Percentiles rank a stretch among this genome's conserved stretches.
These are phyloP conservation scores for Ganaspis brasiliensis DNA, from an alignment of 2,888 invertebrate species.

Conservation along the genomic window DNA sequence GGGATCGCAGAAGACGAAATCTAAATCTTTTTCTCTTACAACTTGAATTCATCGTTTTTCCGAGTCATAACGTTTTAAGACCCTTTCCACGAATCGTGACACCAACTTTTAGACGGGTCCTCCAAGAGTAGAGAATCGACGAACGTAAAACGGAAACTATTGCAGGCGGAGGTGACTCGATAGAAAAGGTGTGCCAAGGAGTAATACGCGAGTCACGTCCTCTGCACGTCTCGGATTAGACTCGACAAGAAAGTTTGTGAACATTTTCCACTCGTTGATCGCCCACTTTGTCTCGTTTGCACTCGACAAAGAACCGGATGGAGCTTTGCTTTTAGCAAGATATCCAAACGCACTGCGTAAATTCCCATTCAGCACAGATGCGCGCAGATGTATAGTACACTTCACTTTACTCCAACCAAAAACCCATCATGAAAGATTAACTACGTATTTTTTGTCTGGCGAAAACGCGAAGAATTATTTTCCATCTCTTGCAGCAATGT, in stretches of 20 bases:
- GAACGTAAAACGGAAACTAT: constrained; percentile 30
- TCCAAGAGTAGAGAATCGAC: constrained; percentile 14
- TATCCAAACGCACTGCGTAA: constrained; percentile 25
- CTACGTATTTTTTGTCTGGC: background rate
- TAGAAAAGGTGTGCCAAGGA: constrained; percentile 33
- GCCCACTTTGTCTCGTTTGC: constrained; percentile 41
- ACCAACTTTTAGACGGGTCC: background rate
- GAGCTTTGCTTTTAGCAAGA: constrained; percentile 40
- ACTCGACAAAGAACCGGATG: constrained; percentile 7
- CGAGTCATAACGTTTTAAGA: constrained; percentile 33
- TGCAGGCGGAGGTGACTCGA: constrained; percentile 8
- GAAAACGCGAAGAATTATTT: background rate
- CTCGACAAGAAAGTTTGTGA: constrained; percentile 41
- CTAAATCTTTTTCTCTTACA: constrained; percentile 25
- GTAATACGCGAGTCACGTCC: constrained; percentile 47
- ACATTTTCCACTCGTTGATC: constrained; percentile 44
- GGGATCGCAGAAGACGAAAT: background rate
- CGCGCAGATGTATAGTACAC: background rate
- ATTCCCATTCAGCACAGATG: constrained; percentile 9
- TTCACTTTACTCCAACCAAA: background rate
- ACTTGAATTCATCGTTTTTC: constrained; percentile 26
- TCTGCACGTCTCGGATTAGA: constrained; percentile 41
- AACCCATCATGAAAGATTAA: constrained; percentile 1
- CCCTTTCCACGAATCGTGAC: constrained; percentile 12
- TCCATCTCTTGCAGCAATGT: background rate